These are phyloP conservation scores for Lacerta viridis DNA, from an alignment of 2,797 vertebrate genomes.

Conservation along the genomic window DNA sequence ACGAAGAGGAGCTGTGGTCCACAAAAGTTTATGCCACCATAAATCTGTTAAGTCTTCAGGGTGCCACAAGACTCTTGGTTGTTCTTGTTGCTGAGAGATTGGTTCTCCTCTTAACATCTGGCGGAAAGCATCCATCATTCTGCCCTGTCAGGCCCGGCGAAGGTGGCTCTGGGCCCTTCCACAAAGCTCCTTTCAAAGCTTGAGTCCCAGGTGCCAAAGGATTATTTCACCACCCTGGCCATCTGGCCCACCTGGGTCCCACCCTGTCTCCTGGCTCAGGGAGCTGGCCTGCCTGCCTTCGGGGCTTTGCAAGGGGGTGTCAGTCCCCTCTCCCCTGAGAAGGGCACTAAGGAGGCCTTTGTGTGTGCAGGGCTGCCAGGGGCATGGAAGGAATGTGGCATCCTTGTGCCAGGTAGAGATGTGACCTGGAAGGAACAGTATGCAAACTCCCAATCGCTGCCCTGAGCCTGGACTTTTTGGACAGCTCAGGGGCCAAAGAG, in stretches of 20 bases:
- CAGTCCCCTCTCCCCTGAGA: neutral
- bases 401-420: slow-evolving; percentile 14
- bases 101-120: neutral
- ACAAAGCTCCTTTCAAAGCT: slow-evolving; percentile 32
- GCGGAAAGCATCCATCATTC: slow-evolving; percentile 1
- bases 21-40: neutral
- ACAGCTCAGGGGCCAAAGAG: neutral
- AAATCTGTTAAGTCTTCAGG: slow-evolving; percentile 1
- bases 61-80: neutral
- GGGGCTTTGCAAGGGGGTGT: neutral
- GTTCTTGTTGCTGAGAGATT: neutral
- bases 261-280: slow-evolving; percentile 20
- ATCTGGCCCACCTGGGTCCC: neutral
- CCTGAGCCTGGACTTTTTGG: neutral
- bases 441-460: neutral
- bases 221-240: slow-evolving; percentile 13
- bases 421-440: neutral
- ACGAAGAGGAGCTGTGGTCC: neutral
- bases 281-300: neutral
- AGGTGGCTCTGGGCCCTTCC: slow-evolving; percentile 5
- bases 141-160: neutral
- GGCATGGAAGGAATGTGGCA: slow-evolving; percentile 25
- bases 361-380: neutral
- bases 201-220: slow-evolving; percentile 9
- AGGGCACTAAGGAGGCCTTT: slow-evolving; percentile 23